Base-by-base conservation (phyloP, 35 echinoderm and acorn worm genomes). In the Holothuria glaberrima region DNA sequence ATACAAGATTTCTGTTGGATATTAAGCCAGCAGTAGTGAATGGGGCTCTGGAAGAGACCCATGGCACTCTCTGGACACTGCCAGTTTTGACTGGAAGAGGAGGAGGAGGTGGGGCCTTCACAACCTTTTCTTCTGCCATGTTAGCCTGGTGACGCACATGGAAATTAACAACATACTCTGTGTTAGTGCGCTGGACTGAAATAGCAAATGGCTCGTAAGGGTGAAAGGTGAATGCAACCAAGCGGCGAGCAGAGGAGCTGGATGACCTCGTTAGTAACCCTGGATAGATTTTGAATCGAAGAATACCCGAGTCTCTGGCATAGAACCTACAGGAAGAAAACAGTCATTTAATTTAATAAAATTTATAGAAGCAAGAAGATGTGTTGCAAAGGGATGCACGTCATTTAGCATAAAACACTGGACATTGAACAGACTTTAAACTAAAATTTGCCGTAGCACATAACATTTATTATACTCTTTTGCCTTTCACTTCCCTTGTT, bases 171-270 rank as follows among this genome's bases (percentile, higher is more conserved):
- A 98, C 93, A 89, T 98, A 98, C 84, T 98, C 96, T 36, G 96
- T 94, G 82, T 94, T 98, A 3, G 96, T 98, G 6, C 93, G 78
- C 90, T 98, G 96, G 17, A 98, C 96, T 2, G 96, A 98, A 71
- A 98, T 98, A 30, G 96, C 96, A 48, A 98, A 98, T n/a, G 96
- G 96, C 45, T 98, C 96, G 30, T 98, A 94, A 0, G 96, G 96
- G 46, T 98, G 96, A 30, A 98, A 98, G 82, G 96, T 98, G 93
- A 98, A 94, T 25, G 93, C 96, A 10, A 98, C 96, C 17, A 98
- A 86, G 1, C 93, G 56, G 10, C 96, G 87, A 30, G 89, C 90
- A 27, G 90, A 86, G 7, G 96, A 93, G 18, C 89, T 93, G 0
- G 93, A 95, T 13, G 96, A 62, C 31, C 93, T 87, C 3, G 93